Evolutionary conservation across 1,140 invertebrate species (phyloP), one percentile per base, ranked within the genome.

Genomic region (Megalopta genalis): DNA sequence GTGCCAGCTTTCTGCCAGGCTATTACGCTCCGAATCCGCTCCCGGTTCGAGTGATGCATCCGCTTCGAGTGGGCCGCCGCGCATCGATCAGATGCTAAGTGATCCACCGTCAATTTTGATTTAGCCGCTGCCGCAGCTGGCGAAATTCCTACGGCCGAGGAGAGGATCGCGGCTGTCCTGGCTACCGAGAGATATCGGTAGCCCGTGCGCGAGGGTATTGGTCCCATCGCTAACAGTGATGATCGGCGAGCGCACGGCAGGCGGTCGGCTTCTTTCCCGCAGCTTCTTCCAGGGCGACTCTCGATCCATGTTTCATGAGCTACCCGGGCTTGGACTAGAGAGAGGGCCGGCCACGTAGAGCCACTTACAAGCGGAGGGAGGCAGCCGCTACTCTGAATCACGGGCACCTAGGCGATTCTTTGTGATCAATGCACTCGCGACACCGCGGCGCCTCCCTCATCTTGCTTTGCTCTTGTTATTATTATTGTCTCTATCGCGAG

Each of bases 241-340:
- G 65, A 85, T 73, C 62, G 66, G 46, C 70, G 74, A 74, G 37
- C 46, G 60, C 83, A 37, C 73, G 59, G 79, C 79, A 67, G 84
- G 83, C 80, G 76, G 80, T 80, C 84, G 72, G 69, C 76, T 86
- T 86, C 72, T 80, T 86, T 82, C 80, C 74, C 81, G 64, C 68
- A 65, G 68, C 75, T 86, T 85, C 80, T 85, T 85, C 75, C 52
- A 80, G 83, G 67, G 49, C 76, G 84, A 80, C 84, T 85, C 72
- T 60, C 73, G 80, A 86, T 86, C 84, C 84, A 86, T 86, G 84
- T 86, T 86, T 86, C 84, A 86, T 86, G 84, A 86, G 84, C 68
- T 60, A 46, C 52, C 57, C 67, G 66, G 57, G 71, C 78, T 70
- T 52, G 57, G 52, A 62, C 70, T 67, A 80, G 71, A 73, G 77